Conservation (phyloP, 2,113 vertebrate species). For the Labeo rohita region DNA sequence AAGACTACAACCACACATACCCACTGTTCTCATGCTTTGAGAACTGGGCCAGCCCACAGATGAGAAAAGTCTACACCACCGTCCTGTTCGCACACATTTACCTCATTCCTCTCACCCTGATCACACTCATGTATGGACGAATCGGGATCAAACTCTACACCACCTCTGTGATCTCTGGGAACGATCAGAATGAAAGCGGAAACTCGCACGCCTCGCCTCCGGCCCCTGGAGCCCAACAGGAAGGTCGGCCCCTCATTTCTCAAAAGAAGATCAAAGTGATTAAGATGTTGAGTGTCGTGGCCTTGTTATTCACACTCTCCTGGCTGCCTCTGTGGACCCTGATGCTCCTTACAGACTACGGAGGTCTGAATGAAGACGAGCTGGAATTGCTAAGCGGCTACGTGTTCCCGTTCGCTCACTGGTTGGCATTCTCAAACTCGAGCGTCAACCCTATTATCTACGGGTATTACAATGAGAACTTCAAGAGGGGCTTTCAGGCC, state of each 20-base stretch:
- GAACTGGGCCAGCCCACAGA: constrained; percentile 75
- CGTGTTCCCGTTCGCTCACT: constrained; percentile 81
- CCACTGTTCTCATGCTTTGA: constrained; percentile 80
- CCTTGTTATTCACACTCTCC: constrained; percentile 80
- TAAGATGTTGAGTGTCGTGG: constrained; percentile 81
- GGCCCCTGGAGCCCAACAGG: constrained; percentile 47
- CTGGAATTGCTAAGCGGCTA: constrained; percentile 77
- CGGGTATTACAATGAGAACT: constrained; percentile 84
- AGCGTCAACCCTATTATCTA: constrained; percentile 84
- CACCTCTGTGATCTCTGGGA: constrained; percentile 64
- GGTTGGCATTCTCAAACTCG: constrained; percentile 84
- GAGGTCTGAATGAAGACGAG: constrained; percentile 68
- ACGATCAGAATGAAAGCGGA: constrained; percentile 51
- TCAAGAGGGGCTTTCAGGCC: constrained; percentile 77
- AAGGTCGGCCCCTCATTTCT: constrained; percentile 64
- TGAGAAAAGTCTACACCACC: constrained; percentile 80
- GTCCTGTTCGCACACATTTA: constrained; percentile 80
- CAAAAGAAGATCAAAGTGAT: constrained; percentile 79
- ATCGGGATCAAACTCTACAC: constrained; percentile 78
- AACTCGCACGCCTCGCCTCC: constrained; percentile 40
- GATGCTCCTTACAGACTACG: constrained; percentile 80
- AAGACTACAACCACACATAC: constrained; percentile 70
- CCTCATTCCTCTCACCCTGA: constrained; percentile 74
- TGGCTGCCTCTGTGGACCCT: constrained; percentile 84
- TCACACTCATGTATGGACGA: constrained; percentile 77